Evolutionary conservation across 2,113 vertebrate species (phyloP).

Genomic region (Aldabrachelys gigantea): DNA sequence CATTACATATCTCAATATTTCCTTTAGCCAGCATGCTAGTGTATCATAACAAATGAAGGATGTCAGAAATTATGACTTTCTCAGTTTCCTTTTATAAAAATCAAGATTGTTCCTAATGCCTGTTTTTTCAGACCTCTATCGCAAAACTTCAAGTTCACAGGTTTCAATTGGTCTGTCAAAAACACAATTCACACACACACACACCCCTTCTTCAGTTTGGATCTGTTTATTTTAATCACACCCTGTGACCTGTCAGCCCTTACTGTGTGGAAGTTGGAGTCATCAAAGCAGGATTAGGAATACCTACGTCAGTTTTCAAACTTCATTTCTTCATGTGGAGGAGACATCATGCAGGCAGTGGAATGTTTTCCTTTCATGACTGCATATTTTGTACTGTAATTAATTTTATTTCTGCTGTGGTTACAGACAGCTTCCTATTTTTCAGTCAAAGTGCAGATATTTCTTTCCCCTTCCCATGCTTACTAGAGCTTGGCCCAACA

Average conservation of each 20-base stretch:
- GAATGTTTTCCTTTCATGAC: conserved; percentile 52
- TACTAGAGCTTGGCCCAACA: not conserved
- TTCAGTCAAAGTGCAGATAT: conserved; percentile 14
- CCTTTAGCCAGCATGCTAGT: not conserved
- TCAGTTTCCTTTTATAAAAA: not conserved
- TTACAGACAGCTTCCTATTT: conserved; percentile 24
- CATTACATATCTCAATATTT: not conserved
- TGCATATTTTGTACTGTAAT: conserved; percentile 14
- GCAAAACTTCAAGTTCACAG: not conserved
- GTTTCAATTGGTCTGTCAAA: not conserved
- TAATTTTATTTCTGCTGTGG: conserved; percentile 32
- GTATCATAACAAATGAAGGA: not conserved
- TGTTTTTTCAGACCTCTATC: not conserved
- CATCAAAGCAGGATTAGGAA: conserved; percentile 66
- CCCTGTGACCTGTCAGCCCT: conserved; percentile 6
- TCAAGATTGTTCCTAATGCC: not conserved
- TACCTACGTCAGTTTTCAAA: conserved; percentile 46
- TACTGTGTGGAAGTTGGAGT: not conserved
- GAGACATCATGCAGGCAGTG: not conserved
- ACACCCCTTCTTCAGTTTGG: not conserved
- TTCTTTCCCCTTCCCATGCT: conserved; percentile 4
- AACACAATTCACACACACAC: not conserved
- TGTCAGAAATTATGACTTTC: not conserved
- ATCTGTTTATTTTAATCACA: conserved; percentile 25
- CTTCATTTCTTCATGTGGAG: conserved; percentile 50